These are phyloP conservation scores for Drosophila pandora DNA, from an alignment of 1,140 invertebrate species.

Conservation along the genomic window DNA sequence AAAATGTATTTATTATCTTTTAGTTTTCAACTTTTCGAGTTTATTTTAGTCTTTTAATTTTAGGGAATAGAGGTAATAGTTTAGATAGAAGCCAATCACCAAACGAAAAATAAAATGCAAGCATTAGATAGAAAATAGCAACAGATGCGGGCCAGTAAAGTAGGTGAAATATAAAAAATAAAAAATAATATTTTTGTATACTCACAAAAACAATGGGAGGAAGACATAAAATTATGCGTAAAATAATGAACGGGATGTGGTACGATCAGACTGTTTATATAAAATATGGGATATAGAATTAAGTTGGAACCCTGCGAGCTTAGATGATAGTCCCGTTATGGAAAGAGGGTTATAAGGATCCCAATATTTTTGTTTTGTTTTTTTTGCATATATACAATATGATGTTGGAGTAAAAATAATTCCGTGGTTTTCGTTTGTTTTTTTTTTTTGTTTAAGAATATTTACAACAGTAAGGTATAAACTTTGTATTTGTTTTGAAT, in stretches of 20 bases:
- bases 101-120: constrained; percentile 2
- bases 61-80: background rate
- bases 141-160: constrained; percentile 20
- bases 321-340: constrained; percentile 33
- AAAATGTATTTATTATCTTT: constrained; percentile 28
- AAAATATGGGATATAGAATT: constrained; percentile 48
- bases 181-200: constrained; percentile 76
- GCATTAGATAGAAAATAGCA: background rate
- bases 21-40: constrained; percentile 1
- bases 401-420: constrained; percentile 21
- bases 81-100: background rate
- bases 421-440: constrained; percentile 18
- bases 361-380: constrained; percentile 23
- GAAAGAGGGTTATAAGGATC: constrained; percentile 26
- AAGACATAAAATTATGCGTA: constrained; percentile 76
- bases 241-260: constrained; percentile 73
- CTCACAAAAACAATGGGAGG: constrained; percentile 79
- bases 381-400: constrained; percentile 49
- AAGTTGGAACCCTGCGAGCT: constrained; percentile 6
- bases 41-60: background rate
- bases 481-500: constrained; percentile 66
- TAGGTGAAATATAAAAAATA: constrained; percentile 36
- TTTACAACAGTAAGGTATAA: constrained; percentile 70
- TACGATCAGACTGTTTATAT: constrained; percentile 60
- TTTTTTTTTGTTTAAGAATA: constrained; percentile 52